phyloP scores from a whole-genome alignment of 2,113 vertebrate species.

The Struthidea cinerea region DNA sequence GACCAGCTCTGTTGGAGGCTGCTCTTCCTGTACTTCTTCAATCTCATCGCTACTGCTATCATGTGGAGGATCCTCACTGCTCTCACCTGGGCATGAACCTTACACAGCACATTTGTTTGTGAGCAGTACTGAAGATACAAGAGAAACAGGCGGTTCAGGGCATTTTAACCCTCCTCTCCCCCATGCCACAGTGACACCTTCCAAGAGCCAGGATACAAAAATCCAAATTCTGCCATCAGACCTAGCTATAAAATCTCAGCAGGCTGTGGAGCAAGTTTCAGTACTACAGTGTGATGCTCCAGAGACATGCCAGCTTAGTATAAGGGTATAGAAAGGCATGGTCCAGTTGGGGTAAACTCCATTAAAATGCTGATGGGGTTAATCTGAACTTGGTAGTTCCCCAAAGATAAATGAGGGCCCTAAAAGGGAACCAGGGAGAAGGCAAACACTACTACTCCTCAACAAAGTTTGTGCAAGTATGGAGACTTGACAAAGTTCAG shows the following conservation, averaged over 20 bases:
- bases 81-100: not conserved
- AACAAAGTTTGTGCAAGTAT: not conserved
- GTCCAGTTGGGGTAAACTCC: not conserved
- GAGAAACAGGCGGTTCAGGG: not conserved
- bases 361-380: not conserved
- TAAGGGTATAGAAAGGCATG: not conserved
- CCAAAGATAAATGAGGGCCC: not conserved
- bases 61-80: not conserved
- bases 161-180: not conserved
- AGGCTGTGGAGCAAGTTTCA: not conserved
- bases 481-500: not conserved
- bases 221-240: not conserved
- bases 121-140: not conserved
- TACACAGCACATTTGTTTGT: not conserved
- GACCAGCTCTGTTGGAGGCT: slow-evolving; percentile 60
- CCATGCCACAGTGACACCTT: not conserved
- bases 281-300: not conserved
- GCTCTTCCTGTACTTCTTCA: not conserved
- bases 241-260: not conserved
- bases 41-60: not conserved
- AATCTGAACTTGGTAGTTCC: not conserved
- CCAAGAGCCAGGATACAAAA: not conserved
- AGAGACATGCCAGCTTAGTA: not conserved
- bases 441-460: not conserved
- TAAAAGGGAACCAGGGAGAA: not conserved